Evolutionary conservation across 2,113 vertebrate genomes (phyloP), one percentile per base, ranked within the genome.

Genomic region (Carassius gibelio): DNA sequence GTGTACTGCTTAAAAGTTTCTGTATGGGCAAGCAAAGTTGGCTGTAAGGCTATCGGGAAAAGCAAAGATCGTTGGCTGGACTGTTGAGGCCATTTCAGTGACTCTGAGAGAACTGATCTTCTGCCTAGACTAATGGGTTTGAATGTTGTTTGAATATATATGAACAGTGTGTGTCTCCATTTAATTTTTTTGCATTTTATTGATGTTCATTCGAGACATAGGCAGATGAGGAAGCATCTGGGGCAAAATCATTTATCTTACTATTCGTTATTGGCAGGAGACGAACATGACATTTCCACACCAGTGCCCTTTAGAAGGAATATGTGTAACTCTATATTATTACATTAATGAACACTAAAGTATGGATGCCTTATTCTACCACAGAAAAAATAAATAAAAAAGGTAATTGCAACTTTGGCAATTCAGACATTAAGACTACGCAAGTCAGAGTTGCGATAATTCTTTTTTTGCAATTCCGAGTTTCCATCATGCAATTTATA

Each of bases 11-110:
- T 69, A 36, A 72, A 82, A 57, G 23, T 69, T 82, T 82, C 19
- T 82, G 48, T 71, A 81, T 52, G 42, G 79, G 45, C 42, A 36
- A 50, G 79, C 62, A 68, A 52, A 68, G 45, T 81, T 81, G 77
- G 21, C 57, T 80, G 77, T 42, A 23, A 80, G 36, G 57, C 62
- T 68, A 42, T 68, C n/a, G 11, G 38, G 50, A 57, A 71, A 71
- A 82, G 81, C 19, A 71, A 69, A 82, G 81, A 82, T 82, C 66
- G 71, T 72, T 82, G 64, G 14, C 64, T 38, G 66, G 64, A 72
- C 48, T 82, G 48, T 48, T 14, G 66, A 82, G 66, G 26, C 42
- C 79, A 21, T 15, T 7, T 42, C 42, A 0, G 42, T 81, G 79
- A 50, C 42, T 66, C 78, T 26, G 61, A 50, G 62, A 21, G n/a